Conservation (phyloP, 1,140 invertebrate species). For the Mylabris phalerata region DNA sequence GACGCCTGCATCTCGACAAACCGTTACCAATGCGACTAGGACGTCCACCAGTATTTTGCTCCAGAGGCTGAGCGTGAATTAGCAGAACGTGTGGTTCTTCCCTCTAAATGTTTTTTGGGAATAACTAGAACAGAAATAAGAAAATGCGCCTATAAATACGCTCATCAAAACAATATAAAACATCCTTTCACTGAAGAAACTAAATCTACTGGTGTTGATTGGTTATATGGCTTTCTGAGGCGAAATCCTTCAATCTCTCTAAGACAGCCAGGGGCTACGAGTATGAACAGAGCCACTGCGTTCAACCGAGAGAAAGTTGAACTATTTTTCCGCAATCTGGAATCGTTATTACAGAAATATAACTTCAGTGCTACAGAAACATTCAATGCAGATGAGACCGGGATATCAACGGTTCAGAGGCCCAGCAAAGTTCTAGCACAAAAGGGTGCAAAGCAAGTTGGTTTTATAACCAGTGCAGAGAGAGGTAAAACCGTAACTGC, state of each 20-base stretch:
- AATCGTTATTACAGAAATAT: background rate
- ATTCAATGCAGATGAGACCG: constrained; percentile 39
- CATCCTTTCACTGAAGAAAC: background rate
- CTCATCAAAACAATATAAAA: constrained; percentile 1
- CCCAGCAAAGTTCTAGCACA: constrained; percentile 41
- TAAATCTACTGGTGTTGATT: background rate
- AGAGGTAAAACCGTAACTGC: constrained; percentile 24
- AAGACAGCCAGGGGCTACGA: constrained; percentile 1
- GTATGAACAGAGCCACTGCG: background rate
- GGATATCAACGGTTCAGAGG: constrained; percentile 41
- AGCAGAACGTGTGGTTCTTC: background rate
- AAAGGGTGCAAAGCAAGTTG: constrained; percentile 31
- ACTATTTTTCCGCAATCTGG: constrained; percentile 9
- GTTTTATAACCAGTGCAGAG: constrained; percentile 33
- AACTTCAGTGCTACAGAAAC: background rate
- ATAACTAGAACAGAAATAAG: background rate
- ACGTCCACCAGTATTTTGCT: background rate
- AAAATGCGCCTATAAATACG: background rate
- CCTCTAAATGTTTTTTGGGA: constrained; percentile 1
- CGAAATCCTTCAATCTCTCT: constrained; percentile 3
- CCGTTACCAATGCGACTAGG: background rate
- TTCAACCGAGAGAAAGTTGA: constrained; percentile 4
- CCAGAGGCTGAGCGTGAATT: background rate
- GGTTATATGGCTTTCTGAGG: background rate
- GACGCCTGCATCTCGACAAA: background rate